Percentiles rank a stretch among this genome's conserved stretches.
These are phyloP conservation scores for Ornithoptera priamus DNA, from an alignment of 2,888 invertebrate genomes.

Conservation along the genomic window DNA sequence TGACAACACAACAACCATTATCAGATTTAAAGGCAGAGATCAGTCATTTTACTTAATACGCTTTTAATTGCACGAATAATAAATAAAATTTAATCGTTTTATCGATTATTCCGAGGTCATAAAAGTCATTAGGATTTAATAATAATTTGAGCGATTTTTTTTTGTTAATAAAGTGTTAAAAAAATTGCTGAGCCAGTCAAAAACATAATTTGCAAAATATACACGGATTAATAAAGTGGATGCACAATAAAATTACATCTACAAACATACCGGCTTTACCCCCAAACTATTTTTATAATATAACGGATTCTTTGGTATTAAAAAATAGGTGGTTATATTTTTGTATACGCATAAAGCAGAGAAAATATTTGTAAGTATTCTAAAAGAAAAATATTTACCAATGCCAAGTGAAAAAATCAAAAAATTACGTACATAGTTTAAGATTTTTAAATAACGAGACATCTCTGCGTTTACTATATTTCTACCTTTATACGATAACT, in stretches of 20 bases:
- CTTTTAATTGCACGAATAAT: not conserved
- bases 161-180: not conserved
- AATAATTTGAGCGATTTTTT: conserved; percentile 10
- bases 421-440: not conserved
- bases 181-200: not conserved
- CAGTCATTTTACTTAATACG: conserved; percentile 2
- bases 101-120: not conserved
- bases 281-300: conserved; percentile 27
- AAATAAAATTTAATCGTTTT: not conserved
- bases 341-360: not conserved
- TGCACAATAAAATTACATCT: conserved; percentile 33
- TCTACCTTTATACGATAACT: not conserved
- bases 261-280: conserved; percentile 32
- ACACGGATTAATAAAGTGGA: conserved; percentile 39
- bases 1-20: conserved; percentile 6
- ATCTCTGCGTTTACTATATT: not conserved
- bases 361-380: not conserved
- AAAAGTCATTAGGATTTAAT: conserved; percentile 7
- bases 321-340: not conserved
- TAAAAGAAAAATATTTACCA: too few species aligned
- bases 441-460: too few species aligned
- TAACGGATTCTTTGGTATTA: not conserved
- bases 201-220: conserved; percentile 28
- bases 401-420: not conserved
- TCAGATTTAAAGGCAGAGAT: conserved; percentile 8